Conservation (phyloP, 2,888 invertebrate genomes). For the Drosophila falleni region DNA sequence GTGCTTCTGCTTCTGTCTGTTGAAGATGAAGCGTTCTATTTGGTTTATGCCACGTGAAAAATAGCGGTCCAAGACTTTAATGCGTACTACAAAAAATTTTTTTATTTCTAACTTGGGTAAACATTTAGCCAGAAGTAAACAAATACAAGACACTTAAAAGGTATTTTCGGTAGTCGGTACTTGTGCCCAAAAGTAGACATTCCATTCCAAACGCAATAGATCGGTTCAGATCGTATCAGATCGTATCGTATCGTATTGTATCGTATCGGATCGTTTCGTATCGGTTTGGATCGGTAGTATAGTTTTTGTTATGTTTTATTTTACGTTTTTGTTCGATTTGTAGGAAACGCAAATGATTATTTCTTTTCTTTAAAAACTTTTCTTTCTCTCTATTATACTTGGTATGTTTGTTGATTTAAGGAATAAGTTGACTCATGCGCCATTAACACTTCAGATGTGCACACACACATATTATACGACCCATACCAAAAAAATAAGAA, state of each 20-base stretch:
- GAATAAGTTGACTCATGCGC: slow-evolving; percentile 75
- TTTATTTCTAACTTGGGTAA: slow-evolving; percentile 74
- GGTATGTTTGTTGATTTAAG: slow-evolving; percentile 71
- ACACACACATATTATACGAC: slow-evolving; percentile 47
- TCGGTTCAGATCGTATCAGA: slow-evolving; percentile 12
- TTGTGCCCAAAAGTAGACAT: slow-evolving; percentile 74
- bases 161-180: slow-evolving; percentile 73
- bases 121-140: slow-evolving; percentile 77
- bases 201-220: slow-evolving; percentile 39
- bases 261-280: not conserved
- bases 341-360: slow-evolving; percentile 67
- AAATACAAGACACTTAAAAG: slow-evolving; percentile 77
- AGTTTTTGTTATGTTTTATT: slow-evolving; percentile 47
- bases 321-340: slow-evolving; percentile 52
- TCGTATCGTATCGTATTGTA: slow-evolving; percentile 3
- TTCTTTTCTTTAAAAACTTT: slow-evolving; percentile 41
- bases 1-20: not conserved
- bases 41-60: slow-evolving; percentile 72
- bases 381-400: slow-evolving; percentile 35
- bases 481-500: slow-evolving; percentile 20
- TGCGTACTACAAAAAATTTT: slow-evolving; percentile 69
- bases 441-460: slow-evolving; percentile 72
- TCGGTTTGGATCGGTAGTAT: not conserved
- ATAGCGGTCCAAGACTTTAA: slow-evolving; percentile 73
- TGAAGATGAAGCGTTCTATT: slow-evolving; percentile 54